A percentile compares a stretch with the other conserved stretches of the same genome.
phyloP scores from a whole-genome alignment of 2,113 vertebrate genomes.

The Passer domesticus region DNA sequence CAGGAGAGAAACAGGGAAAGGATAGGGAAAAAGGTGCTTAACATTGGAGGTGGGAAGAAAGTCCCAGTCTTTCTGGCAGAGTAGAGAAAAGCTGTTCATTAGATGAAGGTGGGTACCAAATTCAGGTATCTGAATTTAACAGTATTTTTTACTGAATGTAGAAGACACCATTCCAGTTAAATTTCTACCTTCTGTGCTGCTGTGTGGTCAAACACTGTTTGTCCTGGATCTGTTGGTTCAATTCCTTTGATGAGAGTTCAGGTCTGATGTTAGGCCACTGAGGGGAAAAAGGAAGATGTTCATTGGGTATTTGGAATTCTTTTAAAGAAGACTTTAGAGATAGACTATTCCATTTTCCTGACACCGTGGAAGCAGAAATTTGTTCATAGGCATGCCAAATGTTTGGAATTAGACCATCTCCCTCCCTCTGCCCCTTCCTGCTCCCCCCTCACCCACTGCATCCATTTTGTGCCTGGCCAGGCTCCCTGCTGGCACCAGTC shows the following conservation, averaged over 20 bases:
- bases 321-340: background rate
- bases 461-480: background rate
- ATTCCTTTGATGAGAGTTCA: background rate
- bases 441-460: background rate
- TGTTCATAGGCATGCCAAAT: background rate
- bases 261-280: background rate
- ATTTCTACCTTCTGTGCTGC: background rate
- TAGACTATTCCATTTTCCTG: background rate
- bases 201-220: background rate
- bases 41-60: background rate
- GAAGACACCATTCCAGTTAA: background rate
- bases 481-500: slow-evolving; percentile 1
- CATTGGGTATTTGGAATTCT: background rate
- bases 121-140: background rate
- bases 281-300: background rate
- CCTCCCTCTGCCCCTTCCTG: background rate
- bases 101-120: background rate
- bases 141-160: background rate
- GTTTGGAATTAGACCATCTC: background rate
- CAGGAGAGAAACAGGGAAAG: background rate
- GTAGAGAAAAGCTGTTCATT: background rate
- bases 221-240: background rate
- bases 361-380: background rate
- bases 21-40: background rate
- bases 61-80: background rate